Evolutionary conservation across 2,888 invertebrate species (phyloP), one percentile per base, ranked within the genome.

Genomic region (Ectemnius lituratus): DNA sequence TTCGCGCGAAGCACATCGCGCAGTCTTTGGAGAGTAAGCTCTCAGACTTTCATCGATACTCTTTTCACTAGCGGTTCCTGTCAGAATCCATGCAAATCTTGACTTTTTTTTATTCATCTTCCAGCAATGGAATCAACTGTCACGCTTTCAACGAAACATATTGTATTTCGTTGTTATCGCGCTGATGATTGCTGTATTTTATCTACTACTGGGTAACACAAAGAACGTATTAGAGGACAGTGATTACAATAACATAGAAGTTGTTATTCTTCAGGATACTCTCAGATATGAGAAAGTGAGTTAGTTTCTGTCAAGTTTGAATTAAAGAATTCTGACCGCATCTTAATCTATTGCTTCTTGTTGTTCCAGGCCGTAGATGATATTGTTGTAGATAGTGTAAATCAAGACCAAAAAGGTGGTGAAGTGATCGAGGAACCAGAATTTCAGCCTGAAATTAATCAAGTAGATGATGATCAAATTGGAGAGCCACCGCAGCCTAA

Each of bases 101-200:
- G 0, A 16, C 57, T 62, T 64, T 58, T 61, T 69, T 66, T 78
- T 79, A 23, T 23, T 73, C 89, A 76, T 72, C 81, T 94, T 94
- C 67, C 91, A 97, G 97, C 93, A 94, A 92, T 97, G 97, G 97
- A 97, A 97, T 90, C 95, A 95, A 83, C 91, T 97, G 70, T 97
- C 97, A 18, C 93, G 97, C 83, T 94, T 97, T 86, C 97, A 97
- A 89, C 93, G 95, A 80, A 96, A 95, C 86, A 92, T 96, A 82
- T 92, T 95, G 64, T 95, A 95, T 86, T 94, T 95, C 83, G 86
- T 93, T 72, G 79, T 94, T 74, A 89, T 93, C 73, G 92, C 94
- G 62, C 87, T 94, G 76, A 89, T 93, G 78, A 90, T 94, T 78
- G 93, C 94, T 64, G 89, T 94, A 76, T 90, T 95, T 82, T 93